Conservation (phyloP, 2,888 invertebrate genomes). For the Rhagonycha lutea region DNA sequence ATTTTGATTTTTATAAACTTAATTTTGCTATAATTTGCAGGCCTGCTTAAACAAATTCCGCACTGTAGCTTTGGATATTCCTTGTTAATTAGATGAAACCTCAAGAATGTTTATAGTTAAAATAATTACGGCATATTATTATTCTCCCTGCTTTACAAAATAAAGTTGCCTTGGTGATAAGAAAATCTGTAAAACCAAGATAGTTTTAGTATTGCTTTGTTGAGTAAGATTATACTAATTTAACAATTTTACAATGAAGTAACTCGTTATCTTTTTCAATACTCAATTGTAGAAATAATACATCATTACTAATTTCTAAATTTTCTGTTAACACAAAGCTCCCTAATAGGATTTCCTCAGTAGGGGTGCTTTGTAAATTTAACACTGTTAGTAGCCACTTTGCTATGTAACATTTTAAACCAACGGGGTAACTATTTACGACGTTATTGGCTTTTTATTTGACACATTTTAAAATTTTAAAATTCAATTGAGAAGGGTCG, state of each 20-base stretch:
- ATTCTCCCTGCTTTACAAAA: neutral
- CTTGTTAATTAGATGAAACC: neutral
- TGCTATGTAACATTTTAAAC: neutral
- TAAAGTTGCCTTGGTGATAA: neutral
- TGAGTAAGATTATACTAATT: neutral
- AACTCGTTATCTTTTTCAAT: neutral
- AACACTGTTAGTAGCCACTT: neutral
- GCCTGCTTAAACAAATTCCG: neutral
- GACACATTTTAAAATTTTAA: neutral
- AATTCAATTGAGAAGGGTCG: neutral
- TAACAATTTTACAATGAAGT: neutral
- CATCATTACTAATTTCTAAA: neutral
- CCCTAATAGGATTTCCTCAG: neutral
- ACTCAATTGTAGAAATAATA: neutral
- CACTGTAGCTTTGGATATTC: neutral
- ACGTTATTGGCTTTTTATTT: neutral
- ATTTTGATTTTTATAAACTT: neutral
- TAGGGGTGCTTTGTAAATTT: neutral
- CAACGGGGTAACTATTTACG: neutral
- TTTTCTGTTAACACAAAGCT: neutral
- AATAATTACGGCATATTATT: neutral
- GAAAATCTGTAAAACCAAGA: neutral
- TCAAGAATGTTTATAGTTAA: neutral
- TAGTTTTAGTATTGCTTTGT: neutral
- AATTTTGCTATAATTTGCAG: neutral